Evolutionary conservation across 2,797 vertebrate species (phyloP).

Genomic region (Syngnathus acus): DNA sequence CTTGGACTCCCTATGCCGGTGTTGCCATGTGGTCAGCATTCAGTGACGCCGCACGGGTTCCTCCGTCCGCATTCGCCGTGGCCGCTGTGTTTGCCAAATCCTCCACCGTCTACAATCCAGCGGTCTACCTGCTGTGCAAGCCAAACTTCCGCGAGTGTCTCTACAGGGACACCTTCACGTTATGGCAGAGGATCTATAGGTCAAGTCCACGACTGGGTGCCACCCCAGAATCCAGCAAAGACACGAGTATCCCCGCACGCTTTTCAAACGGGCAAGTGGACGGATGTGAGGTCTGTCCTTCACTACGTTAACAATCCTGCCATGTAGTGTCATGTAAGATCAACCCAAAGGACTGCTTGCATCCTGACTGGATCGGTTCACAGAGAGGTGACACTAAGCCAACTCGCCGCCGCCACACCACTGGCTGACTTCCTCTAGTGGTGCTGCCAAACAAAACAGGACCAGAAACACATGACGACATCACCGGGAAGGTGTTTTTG

Average conservation of each 20-base stretch:
- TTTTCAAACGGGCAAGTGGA: constrained; percentile 56
- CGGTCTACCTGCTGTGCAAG: constrained; percentile 79
- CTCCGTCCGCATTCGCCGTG: constrained; percentile 70
- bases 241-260: constrained; percentile 47
- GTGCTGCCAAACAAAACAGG: constrained; percentile 15
- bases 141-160: constrained; percentile 78
- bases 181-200: constrained; percentile 65
- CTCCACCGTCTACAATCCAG: constrained; percentile 80
- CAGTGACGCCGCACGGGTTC: constrained; percentile 60
- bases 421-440: constrained; percentile 53
- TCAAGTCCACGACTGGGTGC: constrained; percentile 40
- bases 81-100: constrained; percentile 78
- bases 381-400: constrained; percentile 57
- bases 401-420: constrained; percentile 45
- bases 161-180: constrained; percentile 57
- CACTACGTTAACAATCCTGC: constrained; percentile 36
- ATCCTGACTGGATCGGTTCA: constrained; percentile 50
- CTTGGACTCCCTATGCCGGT: constrained; percentile 78
- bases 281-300: constrained; percentile 47
- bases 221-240: constrained; percentile 43
- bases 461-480: constrained; percentile 17
- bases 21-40: constrained; percentile 78
- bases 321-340: constrained; percentile 26
- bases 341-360: constrained; percentile 53
- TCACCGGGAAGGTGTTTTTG: not conserved